Percentiles rank a stretch among this genome's conserved stretches.
Conservation (phyloP, 2,797 vertebrate genomes). For the Craterocephalus amniculus region DNA sequence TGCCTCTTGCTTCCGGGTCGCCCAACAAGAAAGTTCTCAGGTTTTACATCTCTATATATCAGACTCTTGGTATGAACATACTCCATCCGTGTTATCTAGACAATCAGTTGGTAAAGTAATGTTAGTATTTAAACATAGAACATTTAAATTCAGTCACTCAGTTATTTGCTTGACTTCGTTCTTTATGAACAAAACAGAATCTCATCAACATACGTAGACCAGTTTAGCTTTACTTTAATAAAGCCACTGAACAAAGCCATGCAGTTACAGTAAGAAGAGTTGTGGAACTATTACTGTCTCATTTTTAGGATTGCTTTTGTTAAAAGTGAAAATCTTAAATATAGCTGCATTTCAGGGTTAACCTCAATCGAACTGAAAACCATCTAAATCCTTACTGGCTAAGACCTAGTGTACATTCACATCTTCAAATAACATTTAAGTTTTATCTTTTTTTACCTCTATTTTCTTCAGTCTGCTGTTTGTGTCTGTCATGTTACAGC, state of each 20-base stretch:
- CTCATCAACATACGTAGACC: not conserved
- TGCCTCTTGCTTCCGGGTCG: conserved; percentile 95
- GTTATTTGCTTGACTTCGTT: too few relatives aligned
- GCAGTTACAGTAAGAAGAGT: not conserved
- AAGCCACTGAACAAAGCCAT: not conserved
- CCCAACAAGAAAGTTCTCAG: conserved; percentile 97
- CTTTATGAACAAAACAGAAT: too few relatives aligned
- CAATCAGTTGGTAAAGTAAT: not conserved
- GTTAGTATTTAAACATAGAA: not conserved
- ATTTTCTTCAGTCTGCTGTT: not conserved
- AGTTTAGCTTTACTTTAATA: not conserved
- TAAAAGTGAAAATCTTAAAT: not conserved
- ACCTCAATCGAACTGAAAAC: conserved; percentile 1
- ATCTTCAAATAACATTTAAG: conserved; percentile 13
- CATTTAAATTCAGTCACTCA: not conserved
- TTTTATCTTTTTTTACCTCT: not conserved
- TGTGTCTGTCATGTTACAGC: not conserved
- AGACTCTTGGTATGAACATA: conserved; percentile 97
- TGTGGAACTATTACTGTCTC: not conserved
- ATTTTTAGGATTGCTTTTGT: too few relatives aligned
- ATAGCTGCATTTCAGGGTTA: not conserved
- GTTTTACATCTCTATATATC: conserved; percentile 98
- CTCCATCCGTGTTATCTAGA: conserved; percentile 97
- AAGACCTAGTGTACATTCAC: not conserved
- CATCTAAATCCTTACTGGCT: not conserved